Evolutionary conservation across 2,888 invertebrate genomes (phyloP).

Genomic region (Eristalis intricaria): DNA sequence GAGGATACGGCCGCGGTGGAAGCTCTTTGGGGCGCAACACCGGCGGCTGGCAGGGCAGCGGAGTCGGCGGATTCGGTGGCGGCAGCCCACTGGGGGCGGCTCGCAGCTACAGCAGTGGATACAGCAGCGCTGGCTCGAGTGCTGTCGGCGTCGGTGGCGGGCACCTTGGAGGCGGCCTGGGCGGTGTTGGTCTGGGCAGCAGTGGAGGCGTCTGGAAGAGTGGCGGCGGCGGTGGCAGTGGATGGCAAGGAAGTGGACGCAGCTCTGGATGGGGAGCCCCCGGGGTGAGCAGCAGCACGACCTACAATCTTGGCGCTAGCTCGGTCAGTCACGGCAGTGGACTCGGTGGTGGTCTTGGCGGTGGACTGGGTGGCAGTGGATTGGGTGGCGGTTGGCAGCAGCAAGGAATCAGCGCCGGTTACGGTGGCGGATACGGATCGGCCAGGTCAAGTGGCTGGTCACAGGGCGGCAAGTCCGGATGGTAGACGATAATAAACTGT

Average conservation of each 20-base stretch:
- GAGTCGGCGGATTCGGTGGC: constrained; percentile 5
- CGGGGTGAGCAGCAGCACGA: constrained; percentile 11
- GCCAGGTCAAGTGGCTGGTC: constrained; percentile 61
- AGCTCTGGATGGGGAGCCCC: constrained; percentile 7
- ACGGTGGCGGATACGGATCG: constrained; percentile 45
- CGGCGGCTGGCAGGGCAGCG: constrained; percentile 11
- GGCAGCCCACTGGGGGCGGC: not conserved
- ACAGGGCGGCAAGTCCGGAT: constrained; percentile 55
- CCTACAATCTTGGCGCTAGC: constrained; percentile 1
- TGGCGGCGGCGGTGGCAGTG: constrained; percentile 72
- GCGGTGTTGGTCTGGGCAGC: constrained; percentile 2
- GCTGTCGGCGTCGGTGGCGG: constrained; percentile 47
- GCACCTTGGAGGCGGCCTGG: not conserved
- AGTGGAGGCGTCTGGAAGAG: constrained; percentile 28
- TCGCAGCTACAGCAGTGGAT: not conserved
- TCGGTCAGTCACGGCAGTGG: constrained; percentile 51
- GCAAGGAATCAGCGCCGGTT: not conserved
- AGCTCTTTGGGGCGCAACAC: not conserved
- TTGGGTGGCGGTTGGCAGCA: not conserved
- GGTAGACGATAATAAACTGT: not conserved
- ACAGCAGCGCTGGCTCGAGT: not conserved
- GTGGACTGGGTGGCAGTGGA: constrained; percentile 55
- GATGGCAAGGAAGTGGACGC: not conserved
- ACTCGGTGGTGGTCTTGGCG: constrained; percentile 66
- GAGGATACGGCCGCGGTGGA: not conserved